A percentile compares a stretch with the other conserved stretches of the same genome.
Evolutionary conservation across 2,888 invertebrate genomes (phyloP).

Genomic region (Conchocele bisecta): DNA sequence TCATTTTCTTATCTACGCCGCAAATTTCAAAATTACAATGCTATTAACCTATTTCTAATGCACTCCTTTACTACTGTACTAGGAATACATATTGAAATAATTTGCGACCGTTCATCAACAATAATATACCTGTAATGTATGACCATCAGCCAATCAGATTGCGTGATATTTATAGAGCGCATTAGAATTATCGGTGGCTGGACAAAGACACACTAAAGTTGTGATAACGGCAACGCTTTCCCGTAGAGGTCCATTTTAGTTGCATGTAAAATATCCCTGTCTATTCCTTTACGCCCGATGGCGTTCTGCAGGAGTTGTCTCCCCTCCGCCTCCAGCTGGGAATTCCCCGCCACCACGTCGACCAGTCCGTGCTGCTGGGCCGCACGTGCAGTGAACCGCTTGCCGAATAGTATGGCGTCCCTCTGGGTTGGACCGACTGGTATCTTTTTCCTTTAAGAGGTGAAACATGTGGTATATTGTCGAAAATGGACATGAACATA

Average conservation of each 20-base stretch:
- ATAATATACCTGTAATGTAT: no score
- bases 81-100: no score
- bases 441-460: constrained; percentile 45
- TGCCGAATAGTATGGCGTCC: constrained; percentile 55
- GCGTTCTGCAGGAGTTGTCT: constrained; percentile 43
- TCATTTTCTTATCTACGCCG: no score
- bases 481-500: neutral
- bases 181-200: no score
- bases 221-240: constrained; percentile 25
- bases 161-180: no score
- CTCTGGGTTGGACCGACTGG: constrained; percentile 16
- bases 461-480: neutral
- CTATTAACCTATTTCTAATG: no score
- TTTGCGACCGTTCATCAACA: no score
- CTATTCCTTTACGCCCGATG: constrained; percentile 54
- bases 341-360: constrained; percentile 28
- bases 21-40: no score
- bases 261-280: constrained; percentile 34
- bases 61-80: no score
- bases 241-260: constrained; percentile 65
- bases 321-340: constrained; percentile 31
- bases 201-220: no score
- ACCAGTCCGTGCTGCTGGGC: constrained; percentile 48
- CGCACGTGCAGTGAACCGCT: constrained; percentile 52
- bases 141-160: no score